Base-by-base conservation (phyloP, 2,797 vertebrate species). In the Onychomys torridus region DNA sequence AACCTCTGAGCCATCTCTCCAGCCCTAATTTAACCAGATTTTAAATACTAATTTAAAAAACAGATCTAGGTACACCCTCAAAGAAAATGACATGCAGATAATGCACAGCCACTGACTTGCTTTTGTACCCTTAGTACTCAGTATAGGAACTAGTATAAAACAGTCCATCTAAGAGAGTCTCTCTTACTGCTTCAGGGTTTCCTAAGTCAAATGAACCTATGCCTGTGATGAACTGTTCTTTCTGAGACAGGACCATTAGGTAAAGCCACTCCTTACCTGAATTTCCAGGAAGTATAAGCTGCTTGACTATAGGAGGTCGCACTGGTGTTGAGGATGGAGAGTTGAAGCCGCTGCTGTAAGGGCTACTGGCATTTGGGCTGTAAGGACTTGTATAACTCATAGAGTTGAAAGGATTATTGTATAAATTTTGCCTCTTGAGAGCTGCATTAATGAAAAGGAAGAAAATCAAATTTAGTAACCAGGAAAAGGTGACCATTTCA, bases 271-370 rank as follows among this genome's bases (percentile, higher is more conserved):
- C 65, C 95, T 87, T 98, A 99, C 99, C 99, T 99, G 99, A 98
- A 97, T 99, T 99, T 95, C 99, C 99, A 90, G 99, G 99, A 98
- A 99, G 98, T 97, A 99, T 98, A 59, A 99, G 99, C 98, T 99
- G 99, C 98, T 99, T 99, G 95, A 99, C 99, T 37, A 99, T 98
- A 97, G 99, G 99, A 98, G 99, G 99, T 98, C 99, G 99, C 96
- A 99, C 98, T 79, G 99, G 99, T 86, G 99, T 99, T 86, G 99
- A 99, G 92, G 99, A 99, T 65, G 99, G 99, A 89, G 99, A 99
- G 98, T 99, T 99, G 98, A 99, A 99, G 97, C 99, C 99, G 89
- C 99, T 99, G 98, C 99, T 99, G 97, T 99, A 99, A 3, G 99
- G 99, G 94, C 99, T 99, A 95, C 99, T 99, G 10, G 99, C 98